Base-by-base conservation (phyloP, 2,113 vertebrate species). In the Falcunculus frontatus region DNA sequence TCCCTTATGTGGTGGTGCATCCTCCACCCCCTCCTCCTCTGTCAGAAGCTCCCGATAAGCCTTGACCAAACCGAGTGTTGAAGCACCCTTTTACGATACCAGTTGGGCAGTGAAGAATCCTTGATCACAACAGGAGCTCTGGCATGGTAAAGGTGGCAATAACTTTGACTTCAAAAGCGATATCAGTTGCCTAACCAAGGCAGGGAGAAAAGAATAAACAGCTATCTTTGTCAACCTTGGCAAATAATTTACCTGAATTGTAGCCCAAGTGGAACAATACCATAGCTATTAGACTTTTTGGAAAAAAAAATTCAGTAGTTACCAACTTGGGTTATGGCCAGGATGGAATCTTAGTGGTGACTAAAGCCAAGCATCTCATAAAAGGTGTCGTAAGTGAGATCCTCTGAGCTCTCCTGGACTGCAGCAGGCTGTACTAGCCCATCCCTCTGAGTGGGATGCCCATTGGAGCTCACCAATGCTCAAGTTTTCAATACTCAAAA, bases 1-100 rank as follows among this genome's bases (percentile, higher is more conserved):
- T 20, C 7, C 1, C 11, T 65, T 33, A n/a, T 1, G 11, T 37
- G 7, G 46, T 74, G 8, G 11, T 21, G 7, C 11, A 37, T 30
- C 16, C 13, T 52, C 37, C 22, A 46, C 10, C 3, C 4, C 5
- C 13, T 89, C 7, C 16, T 81, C 13, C 19, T 52, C 59, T 11
- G 10, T 20, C 33, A 52, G 46, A 23, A 33, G 27, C 33, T 59
- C 37, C 33, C 46, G 16, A 23, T 20, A 46, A 39, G 25, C 5
- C 23, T 67, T 57, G 29, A 39, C 13, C 29, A 60, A 52, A 60
- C 7, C 10, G 33, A 39, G 8, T 0, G 1, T n/a, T n/a, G 46
- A 67, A 59, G 46, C 23, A n/a, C 9, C 1, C 23, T 16, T 67
- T 89, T 21, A 35, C 26, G 35, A 27, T 19, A 73, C 4, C 30